These are phyloP conservation scores for Corythornis vintsioides DNA, from an alignment of 2,113 vertebrate species.

Conservation along the genomic window DNA sequence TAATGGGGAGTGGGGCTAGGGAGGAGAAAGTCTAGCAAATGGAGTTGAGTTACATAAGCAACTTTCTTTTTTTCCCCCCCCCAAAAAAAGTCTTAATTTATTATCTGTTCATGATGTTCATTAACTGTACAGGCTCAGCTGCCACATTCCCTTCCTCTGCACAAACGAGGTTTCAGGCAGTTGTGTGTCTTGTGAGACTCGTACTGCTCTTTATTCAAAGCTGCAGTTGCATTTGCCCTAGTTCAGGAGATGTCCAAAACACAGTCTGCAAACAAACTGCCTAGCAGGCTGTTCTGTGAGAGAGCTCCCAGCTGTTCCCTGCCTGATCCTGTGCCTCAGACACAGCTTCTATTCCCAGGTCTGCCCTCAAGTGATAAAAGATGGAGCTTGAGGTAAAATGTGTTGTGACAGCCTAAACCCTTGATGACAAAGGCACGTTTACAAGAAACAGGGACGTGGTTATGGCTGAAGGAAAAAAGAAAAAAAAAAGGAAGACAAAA, in stretches of 20 bases:
- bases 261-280: neutral
- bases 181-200: neutral
- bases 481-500: neutral
- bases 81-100: neutral
- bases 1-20: neutral
- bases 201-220: neutral
- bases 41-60: neutral
- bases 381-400: slow-evolving; percentile 3
- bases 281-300: neutral
- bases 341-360: neutral
- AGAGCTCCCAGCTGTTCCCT: neutral
- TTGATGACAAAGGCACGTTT: neutral
- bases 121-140: neutral
- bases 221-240: neutral
- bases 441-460: neutral
- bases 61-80: neutral
- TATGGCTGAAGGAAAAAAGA: neutral
- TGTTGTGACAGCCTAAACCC: neutral
- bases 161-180: neutral
- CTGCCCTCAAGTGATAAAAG: slow-evolving; percentile 22
- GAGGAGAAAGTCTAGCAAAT: neutral
- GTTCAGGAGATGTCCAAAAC: neutral
- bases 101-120: neutral
- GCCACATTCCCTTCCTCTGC: neutral
- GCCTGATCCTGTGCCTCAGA: neutral